Conservation (phyloP, 2,888 invertebrate species). For the Hyppa rectilinea region DNA sequence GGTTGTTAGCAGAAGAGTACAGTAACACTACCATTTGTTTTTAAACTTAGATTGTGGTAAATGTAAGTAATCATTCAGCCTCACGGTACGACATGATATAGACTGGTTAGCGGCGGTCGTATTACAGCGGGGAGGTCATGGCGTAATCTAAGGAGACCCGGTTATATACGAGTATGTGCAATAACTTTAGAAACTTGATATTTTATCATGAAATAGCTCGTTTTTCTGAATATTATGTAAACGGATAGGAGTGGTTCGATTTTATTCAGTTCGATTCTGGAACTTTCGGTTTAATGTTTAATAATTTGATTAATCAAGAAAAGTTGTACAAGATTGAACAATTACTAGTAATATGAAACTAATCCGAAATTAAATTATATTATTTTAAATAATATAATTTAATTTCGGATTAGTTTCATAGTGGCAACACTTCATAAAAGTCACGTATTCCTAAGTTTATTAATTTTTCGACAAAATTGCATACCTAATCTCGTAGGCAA, state of each 20-base stretch:
- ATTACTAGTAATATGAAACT: background rate
- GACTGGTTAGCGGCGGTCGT: background rate
- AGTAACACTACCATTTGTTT: background rate
- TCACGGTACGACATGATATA: background rate
- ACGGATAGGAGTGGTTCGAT: background rate
- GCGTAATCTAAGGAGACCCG: constrained; percentile 1
- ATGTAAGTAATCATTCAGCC: constrained; percentile 10
- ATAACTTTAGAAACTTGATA: constrained; percentile 21
- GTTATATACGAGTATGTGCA: background rate
- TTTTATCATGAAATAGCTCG: too few species aligned
- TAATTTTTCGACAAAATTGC: constrained; percentile 20
- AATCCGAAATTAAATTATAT: too few species aligned
- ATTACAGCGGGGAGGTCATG: background rate
- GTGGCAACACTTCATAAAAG: background rate
- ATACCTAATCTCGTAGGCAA: background rate
- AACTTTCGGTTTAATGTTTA: background rate
- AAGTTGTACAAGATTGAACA: background rate
- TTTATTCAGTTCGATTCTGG: background rate
- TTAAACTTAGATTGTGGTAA: background rate
- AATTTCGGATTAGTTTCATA: background rate
- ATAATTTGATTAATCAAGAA: background rate
- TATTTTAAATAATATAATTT: too few species aligned
- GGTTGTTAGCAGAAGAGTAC: too few species aligned
- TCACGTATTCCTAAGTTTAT: background rate
- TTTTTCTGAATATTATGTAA: constrained; percentile 10